A percentile compares a stretch with the other conserved stretches of the same genome.
These are phyloP conservation scores for Hemicrepidius hirtus DNA, from an alignment of 2,888 invertebrate genomes.

Conservation along the genomic window DNA sequence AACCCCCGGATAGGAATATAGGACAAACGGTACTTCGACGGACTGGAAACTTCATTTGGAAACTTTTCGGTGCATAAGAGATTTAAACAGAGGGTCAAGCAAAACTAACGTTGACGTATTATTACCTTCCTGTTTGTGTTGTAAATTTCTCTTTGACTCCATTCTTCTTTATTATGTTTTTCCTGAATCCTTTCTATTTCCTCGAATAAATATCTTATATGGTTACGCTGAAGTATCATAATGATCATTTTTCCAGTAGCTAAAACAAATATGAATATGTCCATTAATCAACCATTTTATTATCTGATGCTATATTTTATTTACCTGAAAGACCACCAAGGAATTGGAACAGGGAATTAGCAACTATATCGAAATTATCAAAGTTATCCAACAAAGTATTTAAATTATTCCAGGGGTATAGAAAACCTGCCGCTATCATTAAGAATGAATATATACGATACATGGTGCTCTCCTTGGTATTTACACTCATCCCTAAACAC, in stretches of 20 bases:
- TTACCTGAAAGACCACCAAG: constrained; percentile 37
- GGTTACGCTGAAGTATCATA: neutral
- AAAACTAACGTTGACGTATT: no score
- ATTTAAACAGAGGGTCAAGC: no score
- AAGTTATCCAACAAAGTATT: constrained; percentile 10
- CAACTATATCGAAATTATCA: constrained; percentile 25
- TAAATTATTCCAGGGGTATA: constrained; percentile 19
- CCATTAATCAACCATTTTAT: no score
- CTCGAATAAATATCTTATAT: constrained; percentile 17
- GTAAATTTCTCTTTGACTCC: constrained; percentile 18
- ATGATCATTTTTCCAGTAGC: constrained; percentile 13
- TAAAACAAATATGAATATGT: constrained; percentile 14
- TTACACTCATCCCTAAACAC: constrained; percentile 25
- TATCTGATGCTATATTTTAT: neutral
- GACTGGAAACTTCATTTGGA: no score
- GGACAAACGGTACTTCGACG: no score
- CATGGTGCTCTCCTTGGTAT: neutral
- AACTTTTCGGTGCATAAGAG: no score
- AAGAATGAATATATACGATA: constrained; percentile 19
- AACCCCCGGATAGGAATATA: no score
- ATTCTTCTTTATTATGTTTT: constrained; percentile 4
- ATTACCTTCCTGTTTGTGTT: constrained; percentile 25
- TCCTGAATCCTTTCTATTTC: constrained; percentile 23
- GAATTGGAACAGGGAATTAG: constrained; percentile 20
- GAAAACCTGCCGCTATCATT: neutral